These are phyloP conservation scores for Plodia interpunctella DNA, from an alignment of 1,140 invertebrate genomes.

Conservation along the genomic window DNA sequence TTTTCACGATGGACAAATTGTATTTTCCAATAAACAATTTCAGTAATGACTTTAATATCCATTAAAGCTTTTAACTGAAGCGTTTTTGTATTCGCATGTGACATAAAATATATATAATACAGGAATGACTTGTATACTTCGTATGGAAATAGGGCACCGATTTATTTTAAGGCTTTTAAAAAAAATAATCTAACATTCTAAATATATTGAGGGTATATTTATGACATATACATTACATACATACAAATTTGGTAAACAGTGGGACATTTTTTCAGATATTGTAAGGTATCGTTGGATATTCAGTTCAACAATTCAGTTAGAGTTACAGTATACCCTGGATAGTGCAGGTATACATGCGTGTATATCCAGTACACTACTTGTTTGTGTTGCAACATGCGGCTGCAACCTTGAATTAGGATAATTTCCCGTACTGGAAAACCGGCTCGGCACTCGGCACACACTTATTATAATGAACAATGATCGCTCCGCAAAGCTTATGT, in stretches of 20 bases:
- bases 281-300: no score
- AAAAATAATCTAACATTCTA: no score
- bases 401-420: slow-evolving; percentile 42
- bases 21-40: neutral
- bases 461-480: slow-evolving; percentile 49
- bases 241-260: no score
- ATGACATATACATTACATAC: no score
- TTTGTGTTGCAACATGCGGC: slow-evolving; percentile 17
- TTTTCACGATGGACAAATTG: neutral
- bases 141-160: neutral
- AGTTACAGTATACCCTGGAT: no score
- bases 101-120: neutral
- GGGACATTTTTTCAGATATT: no score
- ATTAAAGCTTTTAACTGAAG: neutral
- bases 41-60: neutral
- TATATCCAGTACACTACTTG: neutral
- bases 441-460: slow-evolving; percentile 32
- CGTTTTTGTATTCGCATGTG: neutral
- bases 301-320: no score
- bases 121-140: neutral
- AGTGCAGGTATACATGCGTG: neutral
- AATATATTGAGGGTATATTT: no score
- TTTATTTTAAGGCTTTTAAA: neutral
- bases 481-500: slow-evolving; percentile 42
- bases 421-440: slow-evolving; percentile 35